phyloP scores from a whole-genome alignment of 2,797 vertebrate genomes.

The Pseudocheirus occidentalis region DNA sequence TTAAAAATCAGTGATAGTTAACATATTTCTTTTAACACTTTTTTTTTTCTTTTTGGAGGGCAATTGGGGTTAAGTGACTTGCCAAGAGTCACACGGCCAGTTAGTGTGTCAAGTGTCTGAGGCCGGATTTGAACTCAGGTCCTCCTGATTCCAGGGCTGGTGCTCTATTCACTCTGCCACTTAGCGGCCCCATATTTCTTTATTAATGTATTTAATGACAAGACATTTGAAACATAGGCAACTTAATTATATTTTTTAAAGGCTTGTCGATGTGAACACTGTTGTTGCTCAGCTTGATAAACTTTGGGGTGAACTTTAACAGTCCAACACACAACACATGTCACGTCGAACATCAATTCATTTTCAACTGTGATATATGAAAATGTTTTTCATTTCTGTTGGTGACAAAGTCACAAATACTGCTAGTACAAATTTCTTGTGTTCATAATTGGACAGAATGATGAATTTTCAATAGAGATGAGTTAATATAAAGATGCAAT shows the following conservation, averaged over 20 bases:
- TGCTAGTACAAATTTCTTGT: background rate
- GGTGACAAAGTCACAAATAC: background rate
- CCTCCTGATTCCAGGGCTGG: no score
- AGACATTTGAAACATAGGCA: background rate
- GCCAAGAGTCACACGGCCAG: no score
- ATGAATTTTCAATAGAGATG: background rate
- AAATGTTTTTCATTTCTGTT: background rate
- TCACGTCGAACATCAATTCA: background rate
- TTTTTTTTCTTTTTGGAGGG: no score
- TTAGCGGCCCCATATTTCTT: no score
- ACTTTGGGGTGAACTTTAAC: background rate
- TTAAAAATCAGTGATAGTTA: background rate
- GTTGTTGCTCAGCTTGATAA: background rate
- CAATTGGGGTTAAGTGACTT: no score
- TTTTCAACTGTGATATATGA: background rate
- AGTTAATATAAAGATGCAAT: background rate
- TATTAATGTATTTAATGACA: background rate
- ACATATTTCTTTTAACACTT: no score
- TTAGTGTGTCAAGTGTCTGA: no score
- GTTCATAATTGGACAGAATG: background rate
- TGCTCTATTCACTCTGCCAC: no score
- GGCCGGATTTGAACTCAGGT: no score
- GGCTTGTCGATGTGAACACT: background rate
- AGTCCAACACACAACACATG: background rate
- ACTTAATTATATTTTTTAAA: background rate